phyloP scores from a whole-genome alignment of 2,797 vertebrate genomes.

The Chiroxiphia lanceolata region DNA sequence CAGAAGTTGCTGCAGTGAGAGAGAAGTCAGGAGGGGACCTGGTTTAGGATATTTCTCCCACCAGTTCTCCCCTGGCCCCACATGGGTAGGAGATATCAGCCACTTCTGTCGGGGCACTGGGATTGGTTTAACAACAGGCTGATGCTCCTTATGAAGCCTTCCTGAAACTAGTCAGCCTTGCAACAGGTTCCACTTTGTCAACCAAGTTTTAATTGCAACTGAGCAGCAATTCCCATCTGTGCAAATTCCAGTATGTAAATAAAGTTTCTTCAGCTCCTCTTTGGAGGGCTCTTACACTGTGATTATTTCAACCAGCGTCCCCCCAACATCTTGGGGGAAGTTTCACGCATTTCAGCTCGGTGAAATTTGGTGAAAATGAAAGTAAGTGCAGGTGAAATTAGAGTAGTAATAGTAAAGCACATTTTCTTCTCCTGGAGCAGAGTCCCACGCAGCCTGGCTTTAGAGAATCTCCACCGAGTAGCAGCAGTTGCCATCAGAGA shows the following conservation, averaged over 20 bases:
- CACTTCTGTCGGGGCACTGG: not conserved
- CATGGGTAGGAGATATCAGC: not conserved
- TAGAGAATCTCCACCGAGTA: conserved; percentile 8
- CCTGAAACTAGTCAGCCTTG: not conserved
- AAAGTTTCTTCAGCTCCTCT: not conserved
- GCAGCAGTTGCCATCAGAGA: conserved; percentile 41
- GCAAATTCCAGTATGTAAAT: not conserved
- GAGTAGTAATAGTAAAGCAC: not conserved
- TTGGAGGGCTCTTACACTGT: rapidly evolving
- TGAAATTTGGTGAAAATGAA: not conserved
- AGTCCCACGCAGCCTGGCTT: not conserved
- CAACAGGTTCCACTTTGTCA: not conserved
- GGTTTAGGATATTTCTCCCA: not conserved
- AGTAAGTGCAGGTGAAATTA: not conserved
- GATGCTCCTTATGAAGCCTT: not conserved
- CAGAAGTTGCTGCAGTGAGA: not conserved
- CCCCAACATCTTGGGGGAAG: not conserved
- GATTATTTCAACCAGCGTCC: not conserved
- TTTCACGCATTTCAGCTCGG: not conserved
- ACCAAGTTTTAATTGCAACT: not conserved
- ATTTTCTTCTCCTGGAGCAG: not conserved
- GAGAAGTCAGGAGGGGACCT: not conserved
- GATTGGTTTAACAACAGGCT: not conserved
- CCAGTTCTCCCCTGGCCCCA: not conserved
- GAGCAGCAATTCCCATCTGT: not conserved